Evolutionary conservation across 2,888 invertebrate genomes (phyloP).

Genomic region (Plebejus anna): DNA sequence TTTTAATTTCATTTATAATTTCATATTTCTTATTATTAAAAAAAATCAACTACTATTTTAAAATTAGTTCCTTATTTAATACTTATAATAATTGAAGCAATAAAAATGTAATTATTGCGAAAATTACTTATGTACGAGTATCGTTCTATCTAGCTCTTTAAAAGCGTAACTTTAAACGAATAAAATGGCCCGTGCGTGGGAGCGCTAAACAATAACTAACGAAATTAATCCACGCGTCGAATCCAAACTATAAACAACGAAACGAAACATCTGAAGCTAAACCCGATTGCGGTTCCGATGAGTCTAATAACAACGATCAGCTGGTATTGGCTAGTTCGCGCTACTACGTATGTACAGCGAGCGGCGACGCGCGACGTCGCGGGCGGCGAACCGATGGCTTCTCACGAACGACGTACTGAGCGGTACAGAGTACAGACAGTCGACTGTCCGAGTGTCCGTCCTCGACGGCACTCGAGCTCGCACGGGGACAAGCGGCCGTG

Average conservation of each 20-base stretch:
- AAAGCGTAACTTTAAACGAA: slow-evolving; percentile 34
- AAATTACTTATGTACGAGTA: slow-evolving; percentile 30
- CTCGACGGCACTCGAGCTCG: slow-evolving; percentile 63
- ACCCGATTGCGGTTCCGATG: slow-evolving; percentile 71
- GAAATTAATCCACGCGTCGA: slow-evolving; percentile 62
- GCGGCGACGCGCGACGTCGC: slow-evolving; percentile 56
- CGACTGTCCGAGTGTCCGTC: slow-evolving; percentile 50
- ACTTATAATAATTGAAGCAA: slow-evolving; percentile 32
- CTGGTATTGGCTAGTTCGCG: slow-evolving; percentile 73
- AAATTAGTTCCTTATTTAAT: slow-evolving; percentile 31
- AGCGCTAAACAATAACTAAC: slow-evolving; percentile 62
- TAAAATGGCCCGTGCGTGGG: slow-evolving; percentile 53
- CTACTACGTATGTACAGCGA: slow-evolving; percentile 76
- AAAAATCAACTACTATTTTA: slow-evolving; percentile 31
- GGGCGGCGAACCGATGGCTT: slow-evolving; percentile 77
- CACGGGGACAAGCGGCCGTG: slow-evolving; percentile 76
- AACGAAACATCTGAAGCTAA: slow-evolving; percentile 71
- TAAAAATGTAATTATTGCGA: slow-evolving; percentile 30
- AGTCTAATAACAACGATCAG: slow-evolving; percentile 78
- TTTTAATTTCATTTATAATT: slow-evolving; percentile 30
- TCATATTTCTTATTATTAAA: slow-evolving; percentile 28
- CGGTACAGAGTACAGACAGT: background rate
- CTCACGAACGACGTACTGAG: slow-evolving; percentile 63
- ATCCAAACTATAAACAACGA: slow-evolving; percentile 67
- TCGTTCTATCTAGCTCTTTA: slow-evolving; percentile 30